phyloP scores from a whole-genome alignment of 2,888 invertebrate genomes.

The Chromoteleia sp. region DNA sequence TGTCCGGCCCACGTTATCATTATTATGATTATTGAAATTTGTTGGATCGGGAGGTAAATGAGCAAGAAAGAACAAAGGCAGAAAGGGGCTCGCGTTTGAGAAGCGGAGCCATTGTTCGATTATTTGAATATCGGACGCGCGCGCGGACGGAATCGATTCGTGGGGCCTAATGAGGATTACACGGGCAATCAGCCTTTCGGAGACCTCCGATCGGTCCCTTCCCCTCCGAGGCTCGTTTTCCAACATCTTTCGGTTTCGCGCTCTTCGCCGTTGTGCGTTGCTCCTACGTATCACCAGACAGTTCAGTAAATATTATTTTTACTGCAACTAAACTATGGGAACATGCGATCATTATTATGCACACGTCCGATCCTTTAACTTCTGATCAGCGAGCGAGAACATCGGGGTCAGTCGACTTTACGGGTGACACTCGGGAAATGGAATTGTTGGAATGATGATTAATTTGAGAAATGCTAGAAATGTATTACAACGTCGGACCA shows the following conservation, averaged over 20 bases:
- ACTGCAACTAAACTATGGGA: constrained; percentile 43
- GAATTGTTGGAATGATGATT: no score
- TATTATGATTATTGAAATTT: constrained; percentile 82
- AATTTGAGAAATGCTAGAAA: background rate
- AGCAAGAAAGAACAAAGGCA: constrained; percentile 74
- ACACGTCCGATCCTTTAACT: constrained; percentile 29
- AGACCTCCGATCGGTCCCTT: constrained; percentile 71
- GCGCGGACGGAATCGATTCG: constrained; percentile 83
- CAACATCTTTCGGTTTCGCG: constrained; percentile 63
- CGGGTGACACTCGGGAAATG: constrained; percentile 6
- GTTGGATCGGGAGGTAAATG: constrained; percentile 72
- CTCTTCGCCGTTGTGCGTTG: constrained; percentile 19
- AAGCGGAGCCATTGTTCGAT: constrained; percentile 82
- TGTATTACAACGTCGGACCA: no score
- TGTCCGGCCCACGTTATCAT: constrained; percentile 73
- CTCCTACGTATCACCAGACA: constrained; percentile 26
- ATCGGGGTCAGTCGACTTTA: constrained; percentile 26
- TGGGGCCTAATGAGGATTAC: constrained; percentile 84
- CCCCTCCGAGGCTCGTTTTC: constrained; percentile 49
- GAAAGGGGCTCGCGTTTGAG: constrained; percentile 71
- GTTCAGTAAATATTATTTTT: constrained; percentile 61
- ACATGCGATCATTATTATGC: constrained; percentile 47
- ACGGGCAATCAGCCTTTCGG: constrained; percentile 83
- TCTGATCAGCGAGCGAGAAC: constrained; percentile 26
- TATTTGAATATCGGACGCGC: constrained; percentile 83